A percentile compares a stretch with the other conserved stretches of the same genome.
These are phyloP conservation scores for Sander vitreus DNA, from an alignment of 2,113 vertebrate genomes.

Conservation along the genomic window DNA sequence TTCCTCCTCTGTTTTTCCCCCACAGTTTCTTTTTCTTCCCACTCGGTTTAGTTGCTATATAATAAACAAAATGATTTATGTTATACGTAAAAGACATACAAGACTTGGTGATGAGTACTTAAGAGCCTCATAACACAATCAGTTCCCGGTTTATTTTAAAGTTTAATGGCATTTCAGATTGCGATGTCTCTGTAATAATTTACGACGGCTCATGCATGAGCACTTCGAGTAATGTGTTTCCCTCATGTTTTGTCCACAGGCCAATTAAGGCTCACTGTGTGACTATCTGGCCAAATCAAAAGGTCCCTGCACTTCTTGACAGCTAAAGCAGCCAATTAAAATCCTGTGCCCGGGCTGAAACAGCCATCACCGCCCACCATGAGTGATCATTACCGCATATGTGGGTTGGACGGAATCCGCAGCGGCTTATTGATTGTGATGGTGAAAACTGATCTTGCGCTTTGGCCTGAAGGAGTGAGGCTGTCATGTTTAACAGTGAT, in stretches of 20 bases:
- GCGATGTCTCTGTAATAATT: slow-evolving; percentile 49
- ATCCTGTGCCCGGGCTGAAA: slow-evolving; percentile 6
- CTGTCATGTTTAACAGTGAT: not conserved
- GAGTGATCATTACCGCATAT: slow-evolving; percentile 45
- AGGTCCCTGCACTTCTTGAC: slow-evolving; percentile 48
- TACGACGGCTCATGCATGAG: slow-evolving; percentile 52
- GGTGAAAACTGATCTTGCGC: slow-evolving; percentile 14
- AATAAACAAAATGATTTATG: slow-evolving; percentile 38
- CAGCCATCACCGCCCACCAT: slow-evolving; percentile 32
- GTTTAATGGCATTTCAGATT: slow-evolving; percentile 70
- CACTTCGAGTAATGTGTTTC: slow-evolving; percentile 57
- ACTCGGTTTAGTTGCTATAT: not conserved
- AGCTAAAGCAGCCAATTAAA: slow-evolving; percentile 66
- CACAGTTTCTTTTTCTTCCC: not conserved
- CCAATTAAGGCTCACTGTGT: slow-evolving; percentile 61
- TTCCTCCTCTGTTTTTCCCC: not conserved
- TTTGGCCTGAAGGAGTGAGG: not conserved
- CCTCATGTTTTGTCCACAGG: slow-evolving; percentile 48
- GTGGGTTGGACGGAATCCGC: slow-evolving; percentile 7
- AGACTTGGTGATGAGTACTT: slow-evolving; percentile 31
- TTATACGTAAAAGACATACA: slow-evolving; percentile 22
- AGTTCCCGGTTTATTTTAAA: slow-evolving; percentile 62
- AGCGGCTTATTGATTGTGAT: slow-evolving; percentile 36
- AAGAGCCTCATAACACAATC: slow-evolving; percentile 54
- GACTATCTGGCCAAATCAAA: slow-evolving; percentile 63